Conservation (phyloP, 1,140 invertebrate genomes). For the Diachasma alloeum region DNA sequence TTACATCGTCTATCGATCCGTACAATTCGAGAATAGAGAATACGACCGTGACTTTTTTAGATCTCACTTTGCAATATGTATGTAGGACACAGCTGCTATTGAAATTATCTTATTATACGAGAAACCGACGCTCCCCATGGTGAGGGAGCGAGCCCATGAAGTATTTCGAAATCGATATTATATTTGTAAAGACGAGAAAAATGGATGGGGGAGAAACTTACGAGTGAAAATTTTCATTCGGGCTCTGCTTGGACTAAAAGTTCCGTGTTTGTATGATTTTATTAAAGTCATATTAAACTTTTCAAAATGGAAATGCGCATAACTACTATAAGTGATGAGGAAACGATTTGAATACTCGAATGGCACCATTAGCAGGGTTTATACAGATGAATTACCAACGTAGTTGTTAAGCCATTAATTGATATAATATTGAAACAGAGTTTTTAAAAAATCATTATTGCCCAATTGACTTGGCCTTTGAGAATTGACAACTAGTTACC, state of each 20-base stretch:
- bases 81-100: neutral
- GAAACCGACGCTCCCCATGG: neutral
- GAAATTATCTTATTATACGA: neutral
- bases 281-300: neutral
- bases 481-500: constrained; percentile 50
- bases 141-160: neutral
- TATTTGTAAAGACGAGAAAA: neutral
- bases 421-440: constrained; percentile 27
- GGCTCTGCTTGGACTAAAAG: neutral
- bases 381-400: constrained; percentile 33
- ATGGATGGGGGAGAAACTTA: neutral
- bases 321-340: neutral
- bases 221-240: neutral
- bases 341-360: constrained; percentile 14
- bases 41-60: neutral
- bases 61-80: neutral
- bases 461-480: constrained; percentile 48
- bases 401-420: constrained; percentile 26
- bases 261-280: neutral
- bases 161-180: neutral
- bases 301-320: neutral
- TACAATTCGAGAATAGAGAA: neutral
- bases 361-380: constrained; percentile 46
- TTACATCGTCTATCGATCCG: neutral
- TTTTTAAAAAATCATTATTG: constrained; percentile 36